phyloP scores from a whole-genome alignment of 1,140 invertebrate genomes.

The Caerostris extrusa region DNA sequence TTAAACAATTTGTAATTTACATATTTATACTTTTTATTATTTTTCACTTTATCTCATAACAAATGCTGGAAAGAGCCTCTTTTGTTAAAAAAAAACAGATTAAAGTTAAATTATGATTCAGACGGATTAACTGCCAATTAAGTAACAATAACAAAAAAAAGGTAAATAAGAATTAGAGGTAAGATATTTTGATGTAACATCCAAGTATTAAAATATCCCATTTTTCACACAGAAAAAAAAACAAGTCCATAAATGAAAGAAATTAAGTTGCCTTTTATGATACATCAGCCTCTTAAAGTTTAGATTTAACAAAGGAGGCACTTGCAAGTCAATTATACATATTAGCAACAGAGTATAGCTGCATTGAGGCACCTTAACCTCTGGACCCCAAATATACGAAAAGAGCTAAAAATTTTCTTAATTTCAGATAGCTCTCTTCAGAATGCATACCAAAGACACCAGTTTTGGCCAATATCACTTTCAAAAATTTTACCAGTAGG shows the following conservation, averaged over 20 bases:
- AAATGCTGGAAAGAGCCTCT: not conserved
- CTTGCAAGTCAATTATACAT: not conserved
- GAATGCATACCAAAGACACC: not conserved
- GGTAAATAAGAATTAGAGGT: no score
- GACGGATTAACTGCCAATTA: not conserved
- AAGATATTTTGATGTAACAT: no score
- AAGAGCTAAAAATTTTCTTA: not conserved
- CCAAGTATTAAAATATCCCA: no score
- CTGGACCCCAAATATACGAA: slow-evolving; percentile 16
- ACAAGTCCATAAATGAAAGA: no score
- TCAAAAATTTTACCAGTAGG: not conserved
- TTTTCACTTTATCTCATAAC: not conserved
- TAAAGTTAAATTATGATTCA: not conserved
- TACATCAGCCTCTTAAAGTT: not conserved
- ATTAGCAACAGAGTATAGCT: slow-evolving; percentile 46
- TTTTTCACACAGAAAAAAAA: no score
- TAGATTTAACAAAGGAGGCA: slow-evolving; percentile 1
- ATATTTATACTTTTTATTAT: not conserved
- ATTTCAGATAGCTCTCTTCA: not conserved
- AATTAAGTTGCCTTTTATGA: not conserved
- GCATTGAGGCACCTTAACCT: slow-evolving; percentile 43
- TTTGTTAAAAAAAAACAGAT: slow-evolving; percentile 15
- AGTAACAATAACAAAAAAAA: not conserved
- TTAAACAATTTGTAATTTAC: slow-evolving; percentile 7
- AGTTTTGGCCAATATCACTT: not conserved